These are phyloP conservation scores for Acanthochromis polyacanthus DNA, from an alignment of 2,113 vertebrate genomes.

Conservation along the genomic window DNA sequence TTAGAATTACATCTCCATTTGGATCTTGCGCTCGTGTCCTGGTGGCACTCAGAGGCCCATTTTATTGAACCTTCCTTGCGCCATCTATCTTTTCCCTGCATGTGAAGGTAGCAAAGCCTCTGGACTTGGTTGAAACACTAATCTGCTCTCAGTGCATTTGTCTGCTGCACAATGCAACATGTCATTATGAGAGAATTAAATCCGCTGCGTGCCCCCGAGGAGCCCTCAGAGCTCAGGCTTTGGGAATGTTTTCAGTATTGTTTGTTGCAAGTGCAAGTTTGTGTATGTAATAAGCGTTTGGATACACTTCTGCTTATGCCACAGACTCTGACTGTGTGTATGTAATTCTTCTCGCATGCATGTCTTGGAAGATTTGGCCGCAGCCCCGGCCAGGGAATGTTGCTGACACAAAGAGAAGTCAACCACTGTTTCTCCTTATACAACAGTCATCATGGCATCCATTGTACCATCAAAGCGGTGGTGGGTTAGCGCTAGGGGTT, in stretches of 20 bases:
- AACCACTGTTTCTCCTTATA: conserved; percentile 55
- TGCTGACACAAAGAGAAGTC: conserved; percentile 70
- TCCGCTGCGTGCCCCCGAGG: conserved; percentile 18
- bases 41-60: conserved; percentile 17
- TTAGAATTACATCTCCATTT: conserved; percentile 56
- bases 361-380: conserved; percentile 62
- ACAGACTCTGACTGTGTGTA: background rate
- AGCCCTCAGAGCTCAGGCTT: conserved; percentile 32
- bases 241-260: conserved; percentile 49
- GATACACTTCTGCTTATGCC: conserved; percentile 31
- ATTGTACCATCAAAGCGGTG: conserved; percentile 70
- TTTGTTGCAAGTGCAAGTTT: conserved; percentile 43
- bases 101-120: conserved; percentile 17
- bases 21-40: conserved; percentile 29
- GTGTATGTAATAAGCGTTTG: conserved; percentile 34
- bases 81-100: background rate
- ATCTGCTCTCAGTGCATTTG: conserved; percentile 49
- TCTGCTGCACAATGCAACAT: conserved; percentile 35
- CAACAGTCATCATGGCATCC: conserved; percentile 71
- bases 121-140: conserved; percentile 25
- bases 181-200: conserved; percentile 58
- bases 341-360: conserved; percentile 37
- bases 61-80: conserved; percentile 49
- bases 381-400: conserved; percentile 61
- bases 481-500: conserved; percentile 54